Evolutionary conservation across 2,888 invertebrate species (phyloP).

Genomic region (Drosophila stalkeri): DNA sequence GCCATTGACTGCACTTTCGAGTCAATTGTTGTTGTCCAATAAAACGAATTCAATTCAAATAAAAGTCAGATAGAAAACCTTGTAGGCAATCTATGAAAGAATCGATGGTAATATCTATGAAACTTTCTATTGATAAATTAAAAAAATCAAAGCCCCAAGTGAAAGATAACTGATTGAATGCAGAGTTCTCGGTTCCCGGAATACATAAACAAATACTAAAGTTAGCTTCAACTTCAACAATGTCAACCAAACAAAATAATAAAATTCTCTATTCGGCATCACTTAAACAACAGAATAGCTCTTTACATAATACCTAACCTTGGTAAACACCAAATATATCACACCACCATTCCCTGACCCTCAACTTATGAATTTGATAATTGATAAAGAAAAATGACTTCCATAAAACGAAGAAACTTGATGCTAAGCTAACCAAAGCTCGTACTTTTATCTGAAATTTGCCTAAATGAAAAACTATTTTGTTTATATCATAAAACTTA

Average conservation of each 20-base stretch:
- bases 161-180: not conserved
- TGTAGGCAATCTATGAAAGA: too few species aligned
- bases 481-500: conserved; percentile 28
- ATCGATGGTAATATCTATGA: too few species aligned
- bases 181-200: too few species aligned
- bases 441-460: conserved; percentile 22
- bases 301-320: conserved; percentile 1
- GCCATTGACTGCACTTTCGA: conserved; percentile 9
- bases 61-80: too few species aligned
- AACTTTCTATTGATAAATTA: not conserved
- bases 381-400: conserved; percentile 3
- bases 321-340: not conserved
- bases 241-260: not conserved
- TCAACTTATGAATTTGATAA: not conserved
- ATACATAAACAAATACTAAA: too few species aligned
- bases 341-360: not conserved
- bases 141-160: not conserved
- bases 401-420: conserved; percentile 4
- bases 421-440: not conserved
- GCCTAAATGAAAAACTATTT: conserved; percentile 42
- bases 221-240: not conserved
- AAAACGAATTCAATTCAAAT: not conserved
- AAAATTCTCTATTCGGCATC: not conserved
- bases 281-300: too few species aligned
- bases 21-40: not conserved